A percentile compares a stretch with the other conserved stretches of the same genome.
These are phyloP conservation scores for Lasioglossum figueresi DNA, from an alignment of 2,888 invertebrate species.

Conservation along the genomic window DNA sequence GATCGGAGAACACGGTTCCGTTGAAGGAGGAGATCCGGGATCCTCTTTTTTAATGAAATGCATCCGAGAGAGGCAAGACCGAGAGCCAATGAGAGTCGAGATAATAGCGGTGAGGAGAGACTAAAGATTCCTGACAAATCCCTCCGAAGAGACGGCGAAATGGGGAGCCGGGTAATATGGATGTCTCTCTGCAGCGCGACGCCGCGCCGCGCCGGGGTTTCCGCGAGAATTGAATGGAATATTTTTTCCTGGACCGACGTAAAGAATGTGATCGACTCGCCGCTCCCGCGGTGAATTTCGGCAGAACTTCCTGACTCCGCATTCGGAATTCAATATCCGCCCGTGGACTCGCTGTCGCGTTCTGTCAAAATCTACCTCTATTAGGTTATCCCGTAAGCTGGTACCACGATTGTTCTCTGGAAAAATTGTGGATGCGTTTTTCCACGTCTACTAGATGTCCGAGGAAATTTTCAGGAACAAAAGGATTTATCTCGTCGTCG, in stretches of 20 bases:
- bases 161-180: not conserved
- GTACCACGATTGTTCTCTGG: not conserved
- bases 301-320: not conserved
- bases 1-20: constrained; percentile 12
- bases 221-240: constrained; percentile 10
- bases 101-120: constrained; percentile 48
- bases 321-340: not conserved
- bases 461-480: not conserved
- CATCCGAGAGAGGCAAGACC: constrained; percentile 18
- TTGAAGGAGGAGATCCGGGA: constrained; percentile 19
- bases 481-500: not conserved
- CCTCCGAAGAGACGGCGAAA: not conserved
- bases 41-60: constrained; percentile 48
- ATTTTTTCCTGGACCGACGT: constrained; percentile 5
- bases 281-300: not conserved
- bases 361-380: constrained; percentile 1
- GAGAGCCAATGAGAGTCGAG: constrained; percentile 42
- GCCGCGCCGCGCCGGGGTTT: not conserved
- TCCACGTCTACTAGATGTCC: not conserved
- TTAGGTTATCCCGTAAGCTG: not conserved
- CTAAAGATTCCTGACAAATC: constrained; percentile 43
- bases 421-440: not conserved
- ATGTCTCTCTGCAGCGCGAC: not conserved
- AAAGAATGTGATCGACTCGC: constrained; percentile 8
- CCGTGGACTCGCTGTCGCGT: not conserved